These are phyloP conservation scores for Arothron firmamentum DNA, from an alignment of 2,113 vertebrate species.

Conservation along the genomic window DNA sequence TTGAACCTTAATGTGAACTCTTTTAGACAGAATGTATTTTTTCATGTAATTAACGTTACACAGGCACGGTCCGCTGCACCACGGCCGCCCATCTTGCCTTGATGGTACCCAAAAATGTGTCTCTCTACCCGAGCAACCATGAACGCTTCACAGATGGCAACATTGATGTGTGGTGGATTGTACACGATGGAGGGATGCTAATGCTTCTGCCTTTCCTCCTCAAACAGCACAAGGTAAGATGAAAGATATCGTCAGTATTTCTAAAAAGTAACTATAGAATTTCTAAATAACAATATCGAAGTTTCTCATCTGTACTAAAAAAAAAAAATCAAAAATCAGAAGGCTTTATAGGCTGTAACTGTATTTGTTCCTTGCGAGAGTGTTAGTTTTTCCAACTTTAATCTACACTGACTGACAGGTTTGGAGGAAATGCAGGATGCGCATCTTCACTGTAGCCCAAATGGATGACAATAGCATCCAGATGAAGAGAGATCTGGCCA, in stretches of 20 bases:
- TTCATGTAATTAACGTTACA: not conserved
- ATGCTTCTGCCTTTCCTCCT: constrained; percentile 97
- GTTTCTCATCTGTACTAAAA: not conserved
- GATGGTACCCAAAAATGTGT: constrained; percentile 96
- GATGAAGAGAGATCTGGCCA: constrained; percentile 97
- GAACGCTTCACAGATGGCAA: constrained; percentile 95
- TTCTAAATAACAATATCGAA: not conserved
- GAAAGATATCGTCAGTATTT: not conserved
- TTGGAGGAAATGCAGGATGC: constrained; percentile 96
- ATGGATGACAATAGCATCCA: constrained; percentile 99
- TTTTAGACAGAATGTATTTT: not conserved
- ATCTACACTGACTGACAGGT: constrained; percentile 72
- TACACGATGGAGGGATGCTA: constrained; percentile 96
- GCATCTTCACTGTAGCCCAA: constrained; percentile 97
- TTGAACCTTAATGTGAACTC: not conserved
- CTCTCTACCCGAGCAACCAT: constrained; percentile 96
- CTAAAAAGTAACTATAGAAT: not conserved
- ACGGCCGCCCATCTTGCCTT: constrained; percentile 94
- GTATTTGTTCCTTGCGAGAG: no score
- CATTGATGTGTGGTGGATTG: constrained; percentile 99
- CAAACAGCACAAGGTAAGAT: constrained; percentile 92
- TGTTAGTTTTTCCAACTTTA: no score
- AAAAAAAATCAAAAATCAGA: not conserved
- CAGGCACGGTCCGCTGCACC: constrained; percentile 94
- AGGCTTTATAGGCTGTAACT: not conserved